Conservation (phyloP, 2,888 invertebrate genomes). For the Loripinus fragilis region DNA sequence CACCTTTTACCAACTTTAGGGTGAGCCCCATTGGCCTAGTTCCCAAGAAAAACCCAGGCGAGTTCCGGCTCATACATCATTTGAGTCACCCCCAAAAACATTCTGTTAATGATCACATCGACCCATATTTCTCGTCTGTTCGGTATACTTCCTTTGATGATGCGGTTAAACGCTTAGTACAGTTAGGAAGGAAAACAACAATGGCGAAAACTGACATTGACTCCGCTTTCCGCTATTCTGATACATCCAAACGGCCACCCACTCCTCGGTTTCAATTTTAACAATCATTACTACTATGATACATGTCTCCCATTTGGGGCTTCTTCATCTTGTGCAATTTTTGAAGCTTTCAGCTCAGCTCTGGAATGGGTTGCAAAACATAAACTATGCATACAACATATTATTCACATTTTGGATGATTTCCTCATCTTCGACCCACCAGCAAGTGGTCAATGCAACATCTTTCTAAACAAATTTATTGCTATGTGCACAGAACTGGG, state of each 20-base stretch:
- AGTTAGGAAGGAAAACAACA: background rate
- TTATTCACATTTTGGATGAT: slow-evolving; percentile 12
- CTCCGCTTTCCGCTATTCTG: slow-evolving; percentile 4
- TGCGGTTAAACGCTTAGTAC: background rate
- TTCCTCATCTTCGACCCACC: background rate
- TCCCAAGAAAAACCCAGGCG: no score
- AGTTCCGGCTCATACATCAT: slow-evolving; percentile 27
- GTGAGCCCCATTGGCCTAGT: no score
- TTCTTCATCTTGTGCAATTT: slow-evolving; percentile 33
- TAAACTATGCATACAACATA: background rate
- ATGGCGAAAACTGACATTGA: slow-evolving; percentile 15
- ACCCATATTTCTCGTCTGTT: background rate
- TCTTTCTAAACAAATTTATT: background rate
- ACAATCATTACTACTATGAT: slow-evolving; percentile 21
- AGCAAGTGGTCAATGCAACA: background rate
- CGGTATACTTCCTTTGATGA: slow-evolving; percentile 10
- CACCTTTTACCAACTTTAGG: no score
- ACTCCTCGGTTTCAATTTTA: no score
- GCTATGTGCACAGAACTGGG: background rate
- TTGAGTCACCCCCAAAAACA: slow-evolving; percentile 36
- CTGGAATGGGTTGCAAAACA: slow-evolving; percentile 8
- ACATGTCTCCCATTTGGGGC: slow-evolving; percentile 42
- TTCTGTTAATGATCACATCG: slow-evolving; percentile 13
- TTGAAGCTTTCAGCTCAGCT: background rate
- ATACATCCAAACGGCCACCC: background rate